Base-by-base conservation (phyloP, 2,113 vertebrate genomes). In the Rhea pennata region DNA sequence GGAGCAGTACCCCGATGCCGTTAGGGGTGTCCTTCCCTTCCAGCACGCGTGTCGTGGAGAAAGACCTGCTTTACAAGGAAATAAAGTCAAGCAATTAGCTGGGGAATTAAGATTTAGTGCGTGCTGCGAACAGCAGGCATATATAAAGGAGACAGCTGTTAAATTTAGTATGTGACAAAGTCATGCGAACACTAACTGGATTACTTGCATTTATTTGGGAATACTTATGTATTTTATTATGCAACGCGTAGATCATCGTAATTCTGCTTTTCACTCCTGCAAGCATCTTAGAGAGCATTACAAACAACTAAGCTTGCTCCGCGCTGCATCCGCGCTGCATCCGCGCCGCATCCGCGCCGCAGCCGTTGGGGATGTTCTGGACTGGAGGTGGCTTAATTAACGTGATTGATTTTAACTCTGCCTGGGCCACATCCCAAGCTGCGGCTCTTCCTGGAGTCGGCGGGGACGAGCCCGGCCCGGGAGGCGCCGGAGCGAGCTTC, bases 201-300 rank as follows among this genome's bases (percentile, higher is more conserved):
- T 96, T 95, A 94, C 87, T 90, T 58, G 86, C 95, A 75, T 93
- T 95, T 93, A 61, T 92, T 94, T 92, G 93, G 94, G 84, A 94
- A 95, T 89, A 54, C 88, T 97, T 50, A 80, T 83, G 87, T 81
- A 39, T 86, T 92, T 96, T n/a, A 95, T 97, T 92, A 89, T 94
- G 77, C 83, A 50, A 93, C 2, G 9, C 88, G 86, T 90, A 84
- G 92, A 94, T 96, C 93, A 75, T 83, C 92, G 73, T 93, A 91
- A 88, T 95, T 91, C 94, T 73, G 94, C 95, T 58, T 94, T 87
- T 93, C 93, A 11, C 87, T 81, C 65, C 86, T 74, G 61, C 78
- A 7, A 33, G 96, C 42, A 17, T 83, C 93, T 65, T 92, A 19
- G 69, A 40, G 83, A 89, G 77, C 62, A 65, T 90, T 84, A 76